Conservation (phyloP, 2,797 vertebrate genomes). For the Telmatherina bonti region DNA sequence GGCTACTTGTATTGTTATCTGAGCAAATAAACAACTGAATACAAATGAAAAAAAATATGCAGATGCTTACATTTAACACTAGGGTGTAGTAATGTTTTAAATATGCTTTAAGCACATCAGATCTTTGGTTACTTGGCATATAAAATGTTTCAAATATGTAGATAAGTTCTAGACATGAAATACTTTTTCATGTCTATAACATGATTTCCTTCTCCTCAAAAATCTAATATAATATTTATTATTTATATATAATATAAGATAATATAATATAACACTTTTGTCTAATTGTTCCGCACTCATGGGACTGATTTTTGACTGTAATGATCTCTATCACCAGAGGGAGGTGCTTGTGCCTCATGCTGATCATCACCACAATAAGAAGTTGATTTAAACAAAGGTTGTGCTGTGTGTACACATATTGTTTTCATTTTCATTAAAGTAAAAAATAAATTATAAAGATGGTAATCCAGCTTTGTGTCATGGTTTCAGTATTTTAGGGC, state of each 20-base stretch:
- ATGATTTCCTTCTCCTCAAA: background rate
- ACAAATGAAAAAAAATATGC: too few relatives aligned
- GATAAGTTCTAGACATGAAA: background rate
- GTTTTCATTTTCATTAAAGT: slow-evolving; percentile 24
- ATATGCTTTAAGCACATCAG: background rate
- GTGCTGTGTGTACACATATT: slow-evolving; percentile 5
- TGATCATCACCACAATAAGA: background rate
- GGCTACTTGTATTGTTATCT: too few relatives aligned
- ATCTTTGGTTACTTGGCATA: background rate
- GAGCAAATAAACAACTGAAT: too few relatives aligned
- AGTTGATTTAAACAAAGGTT: slow-evolving; percentile 22
- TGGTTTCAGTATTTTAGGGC: background rate
- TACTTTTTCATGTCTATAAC: background rate
- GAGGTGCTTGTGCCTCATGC: slow-evolving; percentile 73
- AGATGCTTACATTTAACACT: slow-evolving; percentile 56
- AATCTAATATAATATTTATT: background rate
- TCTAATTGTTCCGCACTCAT: background rate
- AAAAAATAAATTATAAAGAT: slow-evolving; percentile 8
- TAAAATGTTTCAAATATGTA: background rate
- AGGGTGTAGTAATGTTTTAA: slow-evolving; percentile 65
- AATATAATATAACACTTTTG: too few relatives aligned
- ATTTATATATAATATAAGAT: too few relatives aligned
- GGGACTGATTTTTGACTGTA: background rate
- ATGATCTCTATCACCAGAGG: slow-evolving; percentile 62
- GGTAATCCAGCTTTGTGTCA: background rate